Percentiles rank a stretch among this genome's conserved stretches.
These are phyloP conservation scores for Ptychoptera contaminata DNA, from an alignment of 2,888 invertebrate species.

Conservation along the genomic window DNA sequence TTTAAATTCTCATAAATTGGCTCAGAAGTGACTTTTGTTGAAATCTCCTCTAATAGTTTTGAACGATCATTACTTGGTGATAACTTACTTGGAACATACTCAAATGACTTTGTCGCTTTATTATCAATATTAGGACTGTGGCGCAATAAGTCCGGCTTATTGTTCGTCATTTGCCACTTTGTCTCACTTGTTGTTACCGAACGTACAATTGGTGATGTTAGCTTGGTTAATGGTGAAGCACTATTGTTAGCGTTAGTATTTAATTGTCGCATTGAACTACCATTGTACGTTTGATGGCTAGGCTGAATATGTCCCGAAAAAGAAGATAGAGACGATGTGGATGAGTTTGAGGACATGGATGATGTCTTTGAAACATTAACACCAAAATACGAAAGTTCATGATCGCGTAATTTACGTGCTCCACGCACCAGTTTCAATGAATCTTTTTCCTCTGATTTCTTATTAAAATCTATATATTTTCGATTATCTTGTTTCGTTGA, in stretches of 20 bases:
- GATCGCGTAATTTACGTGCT: slow-evolving; percentile 37
- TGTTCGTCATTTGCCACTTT: slow-evolving; percentile 3
- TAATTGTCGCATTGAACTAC: slow-evolving; percentile 9
- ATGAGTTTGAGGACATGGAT: slow-evolving; percentile 1
- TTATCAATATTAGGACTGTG: slow-evolving; percentile 19
- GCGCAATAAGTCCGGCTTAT: slow-evolving; percentile 25
- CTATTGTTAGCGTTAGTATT: neutral
- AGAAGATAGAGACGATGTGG: neutral
- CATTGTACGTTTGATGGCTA: slow-evolving; percentile 6
- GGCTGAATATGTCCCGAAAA: slow-evolving; percentile 4
- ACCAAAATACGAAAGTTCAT: slow-evolving; percentile 45
- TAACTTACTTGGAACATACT: slow-evolving; percentile 2
- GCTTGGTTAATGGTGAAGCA: slow-evolving; percentile 3
- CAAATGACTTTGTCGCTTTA: neutral
- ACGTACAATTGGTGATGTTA: slow-evolving; percentile 9
- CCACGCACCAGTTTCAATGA: slow-evolving; percentile 22
- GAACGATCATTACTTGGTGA: neutral
- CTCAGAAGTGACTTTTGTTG: slow-evolving; percentile 11
- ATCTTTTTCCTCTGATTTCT: slow-evolving; percentile 1
- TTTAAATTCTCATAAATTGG: slow-evolving; percentile 26
- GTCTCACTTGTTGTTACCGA: too few relatives aligned
- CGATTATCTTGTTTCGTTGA: neutral
- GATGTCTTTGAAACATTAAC: slow-evolving; percentile 11
- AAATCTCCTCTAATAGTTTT: slow-evolving; percentile 10
- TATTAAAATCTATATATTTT: neutral